Base-by-base conservation (phyloP, 2,797 vertebrate species). In the Lagorchestes hirsutus region DNA sequence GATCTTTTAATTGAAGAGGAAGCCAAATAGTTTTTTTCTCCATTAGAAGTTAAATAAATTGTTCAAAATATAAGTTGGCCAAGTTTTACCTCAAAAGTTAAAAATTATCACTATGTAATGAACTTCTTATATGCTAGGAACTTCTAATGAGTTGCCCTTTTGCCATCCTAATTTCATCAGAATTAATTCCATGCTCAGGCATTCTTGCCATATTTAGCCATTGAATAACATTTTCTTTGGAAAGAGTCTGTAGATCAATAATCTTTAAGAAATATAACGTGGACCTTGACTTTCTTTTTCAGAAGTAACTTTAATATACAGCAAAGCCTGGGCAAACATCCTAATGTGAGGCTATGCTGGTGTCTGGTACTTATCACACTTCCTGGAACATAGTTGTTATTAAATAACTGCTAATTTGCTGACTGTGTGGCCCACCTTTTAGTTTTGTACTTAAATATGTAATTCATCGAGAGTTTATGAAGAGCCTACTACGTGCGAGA, bases 11-110 rank as follows among this genome's bases (percentile, higher is more conserved):
- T 93, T 40, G 4, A 93, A 67, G n/a, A 93, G 82, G 4, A 93
- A 27, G 31, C 93, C 92, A 91, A 93, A 59, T 40, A 50, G 52
- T 8, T 93, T 82, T 93, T 95, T 74, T 87, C 27, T 12, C 6
- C 74, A 94, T 56, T 57, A 90, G 82, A 92, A 92, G 90, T 96
- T 90, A 95, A 94, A 54, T 95, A 54, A 90, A 95, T 97, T 93
- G 95, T 0, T 5, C 94, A 56, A 14, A 90, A 55, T 31, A 92
- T 93, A 94, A 55, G 6, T 28, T 54, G 62, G 95, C n/a, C 18
- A 94, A 40, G 22, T 92, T 95, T 94, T 87, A 54, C 22, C 10
- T 97, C 13, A 95, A 34, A 93, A 95, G 93, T 97, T 94, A 67
- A 2, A 31, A 94, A 95, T 96, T 90, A 8, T 92, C 67, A 62